A percentile compares a stretch with the other conserved stretches of the same genome.
Evolutionary conservation across 2,113 vertebrate species (phyloP).

Genomic region (Sclerurus mexicanus): DNA sequence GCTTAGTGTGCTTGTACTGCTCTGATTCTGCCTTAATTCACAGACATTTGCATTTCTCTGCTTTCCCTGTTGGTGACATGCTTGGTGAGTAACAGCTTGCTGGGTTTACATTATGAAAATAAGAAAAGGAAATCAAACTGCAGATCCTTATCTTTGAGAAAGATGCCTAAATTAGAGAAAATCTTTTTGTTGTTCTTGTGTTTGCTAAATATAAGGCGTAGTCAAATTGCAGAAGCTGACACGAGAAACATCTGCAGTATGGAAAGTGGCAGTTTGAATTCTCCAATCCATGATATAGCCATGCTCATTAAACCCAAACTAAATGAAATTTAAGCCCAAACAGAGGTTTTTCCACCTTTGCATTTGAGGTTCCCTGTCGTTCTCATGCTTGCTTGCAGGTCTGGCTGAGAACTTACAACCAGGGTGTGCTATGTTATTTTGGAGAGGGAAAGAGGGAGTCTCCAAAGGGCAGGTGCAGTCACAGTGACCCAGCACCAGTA

Average conservation of each 20-base stretch:
- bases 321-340: not conserved
- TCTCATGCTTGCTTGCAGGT: not conserved
- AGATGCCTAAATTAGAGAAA: conserved; percentile 7
- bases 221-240: not conserved
- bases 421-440: not conserved
- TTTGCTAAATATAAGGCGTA: not conserved
- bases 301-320: not conserved
- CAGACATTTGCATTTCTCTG: conserved; percentile 7
- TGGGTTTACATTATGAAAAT: conserved; percentile 25
- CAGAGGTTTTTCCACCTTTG: not conserved
- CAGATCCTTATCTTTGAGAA: not conserved
- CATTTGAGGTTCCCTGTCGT: not conserved
- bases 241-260: not conserved
- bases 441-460: not conserved
- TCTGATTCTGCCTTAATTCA: conserved; percentile 35
- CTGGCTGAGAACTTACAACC: not conserved
- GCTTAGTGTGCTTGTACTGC: not conserved
- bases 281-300: not conserved
- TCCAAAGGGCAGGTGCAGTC: not conserved
- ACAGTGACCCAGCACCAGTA: not conserved
- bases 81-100: conserved; percentile 34
- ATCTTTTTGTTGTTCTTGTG: conserved; percentile 18
- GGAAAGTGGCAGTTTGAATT: not conserved
- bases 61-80: not conserved
- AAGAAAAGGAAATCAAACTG: conserved; percentile 25